These are phyloP conservation scores for Trypoxylus dichotomus DNA, from an alignment of 1,140 invertebrate genomes.

Conservation along the genomic window DNA sequence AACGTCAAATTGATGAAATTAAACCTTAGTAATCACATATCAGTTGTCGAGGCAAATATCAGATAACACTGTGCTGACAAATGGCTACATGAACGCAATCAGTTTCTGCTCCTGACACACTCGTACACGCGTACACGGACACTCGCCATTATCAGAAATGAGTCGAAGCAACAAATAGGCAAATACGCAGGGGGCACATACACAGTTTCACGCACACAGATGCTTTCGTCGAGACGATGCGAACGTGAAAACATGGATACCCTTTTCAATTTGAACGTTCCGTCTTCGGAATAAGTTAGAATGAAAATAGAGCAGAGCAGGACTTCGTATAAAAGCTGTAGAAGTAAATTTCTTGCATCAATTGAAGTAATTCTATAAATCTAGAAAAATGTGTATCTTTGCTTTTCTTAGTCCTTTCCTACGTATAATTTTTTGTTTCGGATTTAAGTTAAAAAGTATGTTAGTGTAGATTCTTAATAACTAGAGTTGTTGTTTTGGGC, in stretches of 20 bases:
- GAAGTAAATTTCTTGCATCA: too few relatives aligned
- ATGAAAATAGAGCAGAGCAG: conserved; percentile 3
- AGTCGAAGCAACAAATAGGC: not conserved
- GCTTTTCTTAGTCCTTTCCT: too few relatives aligned
- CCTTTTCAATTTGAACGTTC: conserved; percentile 17
- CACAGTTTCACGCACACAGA: not conserved
- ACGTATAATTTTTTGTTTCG: too few relatives aligned
- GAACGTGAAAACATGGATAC: conserved; percentile 7
- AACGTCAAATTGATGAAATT: conserved; percentile 20
- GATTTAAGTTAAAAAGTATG: too few relatives aligned
- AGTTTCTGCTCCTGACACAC: conserved; percentile 18
- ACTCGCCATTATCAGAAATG: not conserved
- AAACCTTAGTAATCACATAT: conserved; percentile 21
- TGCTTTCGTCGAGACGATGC: not conserved
- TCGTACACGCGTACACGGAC: not conserved
- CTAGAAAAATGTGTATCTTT: too few relatives aligned
- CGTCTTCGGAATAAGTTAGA: conserved; percentile 14
- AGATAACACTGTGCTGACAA: conserved; percentile 18
- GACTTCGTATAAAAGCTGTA: not conserved
- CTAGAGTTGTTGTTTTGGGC: too few relatives aligned
- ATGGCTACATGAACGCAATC: conserved; percentile 23
- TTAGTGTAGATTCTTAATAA: too few relatives aligned
- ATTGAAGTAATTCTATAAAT: too few relatives aligned
- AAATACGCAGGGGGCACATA: not conserved
- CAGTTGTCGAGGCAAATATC: conserved; percentile 20